These are phyloP conservation scores for Archaeoteleia sp. DNA, from an alignment of 2,888 invertebrate species.

Conservation along the genomic window DNA sequence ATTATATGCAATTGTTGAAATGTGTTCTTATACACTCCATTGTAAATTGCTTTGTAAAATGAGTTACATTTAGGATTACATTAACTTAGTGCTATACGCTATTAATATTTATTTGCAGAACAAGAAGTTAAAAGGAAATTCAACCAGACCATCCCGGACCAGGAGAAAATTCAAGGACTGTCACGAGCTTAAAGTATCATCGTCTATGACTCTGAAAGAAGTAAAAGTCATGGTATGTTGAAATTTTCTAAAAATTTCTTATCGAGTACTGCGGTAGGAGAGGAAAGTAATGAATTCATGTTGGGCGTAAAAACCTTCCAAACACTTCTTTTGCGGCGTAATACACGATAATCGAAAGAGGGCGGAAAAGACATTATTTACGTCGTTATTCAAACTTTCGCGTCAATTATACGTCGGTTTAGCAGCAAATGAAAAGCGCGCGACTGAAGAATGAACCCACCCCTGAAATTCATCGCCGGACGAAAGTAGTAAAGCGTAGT, in stretches of 20 bases:
- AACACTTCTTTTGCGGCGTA: slow-evolving; percentile 16
- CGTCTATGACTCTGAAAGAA: slow-evolving; percentile 68
- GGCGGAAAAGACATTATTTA: slow-evolving; percentile 31
- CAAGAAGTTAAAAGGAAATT: slow-evolving; percentile 39
- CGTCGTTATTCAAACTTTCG: slow-evolving; percentile 43
- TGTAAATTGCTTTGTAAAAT: slow-evolving; percentile 7
- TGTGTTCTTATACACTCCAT: not conserved
- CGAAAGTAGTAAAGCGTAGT: slow-evolving; percentile 72
- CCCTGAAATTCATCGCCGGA: slow-evolving; percentile 55
- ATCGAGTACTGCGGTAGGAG: too few species aligned
- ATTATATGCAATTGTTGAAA: not conserved
- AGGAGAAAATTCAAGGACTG: slow-evolving; percentile 70
- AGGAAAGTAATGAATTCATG: not conserved
- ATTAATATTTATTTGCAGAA: slow-evolving; percentile 36
- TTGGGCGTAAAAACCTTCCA: slow-evolving; percentile 1
- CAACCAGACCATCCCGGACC: slow-evolving; percentile 64
- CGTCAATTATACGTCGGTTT: slow-evolving; percentile 44
- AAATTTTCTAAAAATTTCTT: too few species aligned
- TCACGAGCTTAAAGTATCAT: slow-evolving; percentile 70
- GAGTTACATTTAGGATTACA: too few species aligned
- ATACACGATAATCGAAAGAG: slow-evolving; percentile 21
- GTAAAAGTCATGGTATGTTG: slow-evolving; percentile 69
- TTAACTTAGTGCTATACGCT: not conserved
- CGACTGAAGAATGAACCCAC: slow-evolving; percentile 42
- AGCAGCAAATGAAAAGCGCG: slow-evolving; percentile 41